Evolutionary conservation across 1,140 invertebrate genomes (phyloP), one percentile per base, ranked within the genome.

Genomic region (Calephelis nemesis): DNA sequence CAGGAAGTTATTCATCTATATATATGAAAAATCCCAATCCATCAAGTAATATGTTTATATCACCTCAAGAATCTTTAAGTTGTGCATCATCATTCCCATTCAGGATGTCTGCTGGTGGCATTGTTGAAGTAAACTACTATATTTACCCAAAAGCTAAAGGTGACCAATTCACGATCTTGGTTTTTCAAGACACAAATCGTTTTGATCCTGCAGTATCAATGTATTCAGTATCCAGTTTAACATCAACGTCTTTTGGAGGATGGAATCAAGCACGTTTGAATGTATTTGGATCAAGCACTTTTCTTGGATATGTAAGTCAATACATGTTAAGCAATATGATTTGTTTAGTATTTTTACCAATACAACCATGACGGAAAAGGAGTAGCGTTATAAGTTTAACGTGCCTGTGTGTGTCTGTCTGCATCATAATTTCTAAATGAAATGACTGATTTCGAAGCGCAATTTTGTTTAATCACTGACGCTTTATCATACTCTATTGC

Each of bases 221-320:
- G 42, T 45, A 45, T 45, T 7, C 42, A 1, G 8, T 45, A 1
- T 7, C 6, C 42, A 45, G 42, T 45, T 45, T 45, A 9, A 45
- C 6, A 45, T 45, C 42, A 9, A 45, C 6, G 8, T 45, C 42
- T 45, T 9, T 9, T 45, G 42, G 42, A 4, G 8, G 7, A 45
- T 45, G 42, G 42, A 6, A 8, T 9, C 42, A 45, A 45, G 42
- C 42, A 45, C 42, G 8, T 45, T 9, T 45, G 6, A 45, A 9
- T 45, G 8, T 45, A 45, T 7, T 45, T 45, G 42, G 42, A 45
- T 45, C 42, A 9, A 52, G 49, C 8, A 62, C 47, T 42, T 80
- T 71, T 49, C 49, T 73, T 19, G 78, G 76, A 42, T 80, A 77
- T 67, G 78, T 80, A 72, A 77, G 78, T 77, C 30, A 30, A 30